Conservation (phyloP, 2,113 vertebrate species). For the Acrocephalus arundinaceus region DNA sequence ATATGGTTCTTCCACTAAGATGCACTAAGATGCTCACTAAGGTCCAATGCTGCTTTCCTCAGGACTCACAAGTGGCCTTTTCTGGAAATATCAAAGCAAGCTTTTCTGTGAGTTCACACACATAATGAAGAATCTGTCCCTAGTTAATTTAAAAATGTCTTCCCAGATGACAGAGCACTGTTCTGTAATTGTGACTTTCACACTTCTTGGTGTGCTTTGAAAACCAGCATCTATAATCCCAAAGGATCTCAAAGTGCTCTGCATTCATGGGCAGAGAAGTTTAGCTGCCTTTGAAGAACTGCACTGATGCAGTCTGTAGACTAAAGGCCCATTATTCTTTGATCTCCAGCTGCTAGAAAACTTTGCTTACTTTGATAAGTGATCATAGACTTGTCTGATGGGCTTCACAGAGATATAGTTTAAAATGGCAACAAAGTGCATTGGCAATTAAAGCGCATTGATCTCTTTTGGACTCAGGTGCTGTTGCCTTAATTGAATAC, state of each 20-base stretch:
- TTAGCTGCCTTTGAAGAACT: not conserved
- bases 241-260: constrained; percentile 9
- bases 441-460: not conserved
- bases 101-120: not conserved
- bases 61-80: not conserved
- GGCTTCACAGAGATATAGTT: not conserved
- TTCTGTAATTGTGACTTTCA: not conserved
- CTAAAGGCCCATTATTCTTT: not conserved
- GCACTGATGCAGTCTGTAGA: not conserved
- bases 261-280: not conserved
- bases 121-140: not conserved
- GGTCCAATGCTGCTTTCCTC: not conserved
- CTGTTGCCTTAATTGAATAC: not conserved
- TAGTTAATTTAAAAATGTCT: not conserved
- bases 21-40: not conserved
- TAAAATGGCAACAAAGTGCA: constrained; percentile 25
- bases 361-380: not conserved
- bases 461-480: not conserved
- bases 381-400: not conserved
- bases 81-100: not conserved
- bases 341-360: constrained; percentile 9
- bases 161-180: not conserved
- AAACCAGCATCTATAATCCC: not conserved
- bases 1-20: not conserved
- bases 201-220: not conserved